A percentile compares a stretch with the other conserved stretches of the same genome.
Conservation (phyloP, 1,140 invertebrate species). For the Notospermus geniculatus region DNA sequence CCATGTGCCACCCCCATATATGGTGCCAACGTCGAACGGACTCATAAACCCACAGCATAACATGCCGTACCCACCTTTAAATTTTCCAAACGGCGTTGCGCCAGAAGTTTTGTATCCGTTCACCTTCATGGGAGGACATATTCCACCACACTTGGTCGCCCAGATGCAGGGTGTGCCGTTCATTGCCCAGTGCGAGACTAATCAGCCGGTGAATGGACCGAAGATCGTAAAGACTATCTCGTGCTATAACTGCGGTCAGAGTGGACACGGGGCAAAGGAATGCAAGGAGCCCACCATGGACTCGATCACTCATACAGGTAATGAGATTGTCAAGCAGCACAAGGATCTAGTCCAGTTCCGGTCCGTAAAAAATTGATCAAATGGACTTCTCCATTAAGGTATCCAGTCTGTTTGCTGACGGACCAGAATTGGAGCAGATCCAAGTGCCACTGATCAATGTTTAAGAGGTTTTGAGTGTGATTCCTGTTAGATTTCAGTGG, state of each 20-base stretch:
- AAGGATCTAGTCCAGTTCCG: too few species aligned
- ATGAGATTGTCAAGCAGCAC: too few species aligned
- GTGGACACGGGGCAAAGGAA: slow-evolving; percentile 74
- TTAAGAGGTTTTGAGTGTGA: too few species aligned
- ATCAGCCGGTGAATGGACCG: too few species aligned
- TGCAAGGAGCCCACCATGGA: slow-evolving; percentile 85
- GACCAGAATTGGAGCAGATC: too few species aligned
- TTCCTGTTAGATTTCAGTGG: too few species aligned
- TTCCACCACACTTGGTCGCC: slow-evolving; percentile 65
- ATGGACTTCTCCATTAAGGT: too few species aligned
- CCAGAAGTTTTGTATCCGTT: slow-evolving; percentile 18
- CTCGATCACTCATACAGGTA: slow-evolving; percentile 25
- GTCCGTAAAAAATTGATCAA: too few species aligned
- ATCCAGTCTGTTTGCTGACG: too few species aligned
- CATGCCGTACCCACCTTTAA: slow-evolving; percentile 9
- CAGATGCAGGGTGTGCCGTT: slow-evolving; percentile 1
- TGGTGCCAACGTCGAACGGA: slow-evolving; percentile 14
- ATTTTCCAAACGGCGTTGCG: slow-evolving; percentile 1
- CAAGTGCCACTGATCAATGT: too few species aligned
- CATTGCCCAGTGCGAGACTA: too few species aligned
- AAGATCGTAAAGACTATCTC: too few species aligned
- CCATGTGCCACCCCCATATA: neutral
- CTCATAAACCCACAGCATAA: slow-evolving; percentile 4
- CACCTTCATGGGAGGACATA: slow-evolving; percentile 19
- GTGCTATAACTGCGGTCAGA: slow-evolving; percentile 74